A percentile compares a stretch with the other conserved stretches of the same genome.
These are phyloP conservation scores for Caenorhabditis wallacei DNA, from an alignment of 2,888 invertebrate species.

Conservation along the genomic window DNA sequence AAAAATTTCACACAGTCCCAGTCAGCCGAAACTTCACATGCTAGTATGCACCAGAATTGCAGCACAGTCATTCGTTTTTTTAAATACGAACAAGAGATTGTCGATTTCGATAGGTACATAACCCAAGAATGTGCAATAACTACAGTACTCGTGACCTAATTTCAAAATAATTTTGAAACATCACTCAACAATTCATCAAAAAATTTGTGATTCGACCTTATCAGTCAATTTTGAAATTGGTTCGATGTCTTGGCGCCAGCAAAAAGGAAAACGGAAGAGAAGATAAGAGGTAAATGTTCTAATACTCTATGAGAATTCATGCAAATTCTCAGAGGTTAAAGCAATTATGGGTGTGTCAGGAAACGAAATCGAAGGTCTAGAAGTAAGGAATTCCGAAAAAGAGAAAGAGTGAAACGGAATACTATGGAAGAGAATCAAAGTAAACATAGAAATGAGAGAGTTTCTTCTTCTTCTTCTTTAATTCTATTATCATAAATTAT, in stretches of 20 bases:
- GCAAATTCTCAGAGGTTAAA: neutral
- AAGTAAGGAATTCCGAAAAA: neutral
- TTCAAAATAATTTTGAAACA: constrained; percentile 12
- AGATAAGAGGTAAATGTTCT: constrained; percentile 13
- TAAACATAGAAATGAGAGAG: constrained; percentile 13
- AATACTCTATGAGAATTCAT: neutral
- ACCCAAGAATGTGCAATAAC: neutral
- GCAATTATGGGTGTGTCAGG: constrained; percentile 21
- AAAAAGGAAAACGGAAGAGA: constrained; percentile 17
- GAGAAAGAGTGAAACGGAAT: constrained; percentile 15
- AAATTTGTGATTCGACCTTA: constrained; percentile 4
- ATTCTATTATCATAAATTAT: constrained; percentile 12
- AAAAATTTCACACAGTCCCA: no score
- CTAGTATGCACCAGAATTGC: no score
- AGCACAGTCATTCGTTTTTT: no score
- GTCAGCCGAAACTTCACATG: no score
- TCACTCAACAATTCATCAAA: neutral
- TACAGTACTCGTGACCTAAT: neutral
- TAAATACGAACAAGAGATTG: no score
- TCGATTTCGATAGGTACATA: no score
- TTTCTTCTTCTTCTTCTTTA: constrained; percentile 4
- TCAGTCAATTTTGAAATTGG: constrained; percentile 14
- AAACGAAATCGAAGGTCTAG: neutral
- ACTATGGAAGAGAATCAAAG: neutral
- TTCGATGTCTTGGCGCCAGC: constrained; percentile 15